Conservation (phyloP, 2,113 vertebrate genomes). For the Hyla sarda region DNA sequence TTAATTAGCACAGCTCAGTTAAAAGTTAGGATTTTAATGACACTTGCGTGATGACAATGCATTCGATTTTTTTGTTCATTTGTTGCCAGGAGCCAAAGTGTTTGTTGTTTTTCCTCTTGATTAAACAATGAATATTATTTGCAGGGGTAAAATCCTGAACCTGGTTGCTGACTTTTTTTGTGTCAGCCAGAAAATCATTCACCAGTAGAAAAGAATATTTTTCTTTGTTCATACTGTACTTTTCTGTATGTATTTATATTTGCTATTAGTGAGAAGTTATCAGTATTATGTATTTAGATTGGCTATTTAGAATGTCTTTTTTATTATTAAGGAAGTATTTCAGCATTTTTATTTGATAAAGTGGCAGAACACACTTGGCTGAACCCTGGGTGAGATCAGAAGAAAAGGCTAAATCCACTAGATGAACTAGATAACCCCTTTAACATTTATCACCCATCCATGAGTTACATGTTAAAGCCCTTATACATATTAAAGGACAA, state of each 20-base stretch:
- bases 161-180: background rate
- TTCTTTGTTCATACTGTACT: background rate
- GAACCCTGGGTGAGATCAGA: too few species aligned
- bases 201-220: background rate
- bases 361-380: too few species aligned
- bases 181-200: background rate
- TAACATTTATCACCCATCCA: background rate
- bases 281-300: background rate
- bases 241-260: background rate
- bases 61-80: constrained; percentile 51
- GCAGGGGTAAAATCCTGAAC: background rate
- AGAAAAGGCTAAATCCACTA: too few species aligned
- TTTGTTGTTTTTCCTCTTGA: background rate
- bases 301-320: too few species aligned
- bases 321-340: too few species aligned
- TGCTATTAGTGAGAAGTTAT: background rate
- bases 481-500: too few species aligned
- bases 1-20: constrained; percentile 55
- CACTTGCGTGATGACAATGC: constrained; percentile 46
- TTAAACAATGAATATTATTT: constrained; percentile 6
- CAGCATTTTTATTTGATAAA: too few species aligned
- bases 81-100: constrained; percentile 22
- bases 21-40: constrained; percentile 52
- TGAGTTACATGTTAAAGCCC: too few species aligned
- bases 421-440: too few species aligned